Base-by-base conservation (phyloP, 2,888 invertebrate genomes). In the Heliconius ismenius region DNA sequence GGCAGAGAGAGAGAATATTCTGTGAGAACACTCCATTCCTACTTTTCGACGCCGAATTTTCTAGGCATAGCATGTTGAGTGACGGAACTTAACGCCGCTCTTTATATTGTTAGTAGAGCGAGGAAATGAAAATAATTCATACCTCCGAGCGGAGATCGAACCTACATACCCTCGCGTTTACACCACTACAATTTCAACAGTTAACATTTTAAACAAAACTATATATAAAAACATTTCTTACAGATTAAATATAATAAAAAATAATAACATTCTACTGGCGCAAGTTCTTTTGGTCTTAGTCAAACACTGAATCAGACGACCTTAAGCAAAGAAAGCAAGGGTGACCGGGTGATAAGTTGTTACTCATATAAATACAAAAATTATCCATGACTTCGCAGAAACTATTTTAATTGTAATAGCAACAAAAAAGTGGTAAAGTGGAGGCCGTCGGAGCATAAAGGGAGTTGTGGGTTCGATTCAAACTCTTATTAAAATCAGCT, bases 281-380 rank as follows among this genome's bases (percentile, higher is more conserved):
- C 67, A 68, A 75, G 58, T 72, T 60, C 18, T 62, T 72, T 60
- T 9, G 39, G 60, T 39, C 62, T 73, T 39, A 62, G 73, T 73
- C 73, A 73, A 43, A 24, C 39, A 26, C 26, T 73, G 73, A 73
- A 43, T 78, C 67, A 36, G 24, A 7, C 62, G 76, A 76, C 79
- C 78, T 76, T 76, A 76, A 70, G 58, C 60, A 64, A 76, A 75
- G 79, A 79, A 78, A 79, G 79, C 77, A 63, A 70, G 77, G 70
- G 75, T 76, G 77, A 76, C 74, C 49, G 70, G 26, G 58, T 76
- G 74, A 74, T 64, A 72, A 70, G 73, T 26, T 75, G 65, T 78
- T 74, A 76, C 65, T 76, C 75, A 73, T 39, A 39, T 58, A 58
- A 21, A 21, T 49, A 60, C 43, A 58, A 69, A 54, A 69, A 64